These are phyloP conservation scores for Eutolmus rufibarbis DNA, from an alignment of 2,888 invertebrate species.

Conservation along the genomic window DNA sequence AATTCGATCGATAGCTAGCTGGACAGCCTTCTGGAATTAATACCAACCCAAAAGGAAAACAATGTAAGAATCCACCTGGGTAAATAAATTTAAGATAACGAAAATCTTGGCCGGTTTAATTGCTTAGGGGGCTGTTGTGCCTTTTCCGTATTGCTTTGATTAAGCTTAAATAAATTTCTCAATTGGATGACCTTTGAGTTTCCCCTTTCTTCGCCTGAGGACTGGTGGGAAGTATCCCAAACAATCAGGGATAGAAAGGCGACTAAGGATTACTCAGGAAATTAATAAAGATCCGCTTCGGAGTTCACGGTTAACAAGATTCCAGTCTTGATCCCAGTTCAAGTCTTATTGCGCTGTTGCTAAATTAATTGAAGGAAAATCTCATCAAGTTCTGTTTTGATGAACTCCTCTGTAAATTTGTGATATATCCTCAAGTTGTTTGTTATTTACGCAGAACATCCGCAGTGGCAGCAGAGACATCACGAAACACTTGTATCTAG, in stretches of 20 bases:
- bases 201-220: neutral
- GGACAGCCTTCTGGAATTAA: slow-evolving; percentile 8
- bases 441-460: neutral
- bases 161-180: slow-evolving; percentile 27
- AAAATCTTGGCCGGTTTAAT: slow-evolving; percentile 11
- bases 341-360: neutral
- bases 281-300: neutral
- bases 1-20: slow-evolving; percentile 4
- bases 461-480: neutral
- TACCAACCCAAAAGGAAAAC: slow-evolving; percentile 8
- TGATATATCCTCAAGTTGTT: neutral
- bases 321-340: neutral
- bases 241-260: neutral
- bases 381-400: neutral
- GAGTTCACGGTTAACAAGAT: neutral
- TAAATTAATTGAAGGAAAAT: neutral
- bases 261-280: neutral
- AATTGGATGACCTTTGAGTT: neutral
- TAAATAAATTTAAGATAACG: slow-evolving; percentile 21
- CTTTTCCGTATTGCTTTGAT: slow-evolving; percentile 13
- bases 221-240: neutral
- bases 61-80: slow-evolving; percentile 15
- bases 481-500: neutral
- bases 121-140: slow-evolving; percentile 7
- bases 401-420: neutral